Conservation (phyloP, 2,113 vertebrate species). For the Notiomystis cincta region DNA sequence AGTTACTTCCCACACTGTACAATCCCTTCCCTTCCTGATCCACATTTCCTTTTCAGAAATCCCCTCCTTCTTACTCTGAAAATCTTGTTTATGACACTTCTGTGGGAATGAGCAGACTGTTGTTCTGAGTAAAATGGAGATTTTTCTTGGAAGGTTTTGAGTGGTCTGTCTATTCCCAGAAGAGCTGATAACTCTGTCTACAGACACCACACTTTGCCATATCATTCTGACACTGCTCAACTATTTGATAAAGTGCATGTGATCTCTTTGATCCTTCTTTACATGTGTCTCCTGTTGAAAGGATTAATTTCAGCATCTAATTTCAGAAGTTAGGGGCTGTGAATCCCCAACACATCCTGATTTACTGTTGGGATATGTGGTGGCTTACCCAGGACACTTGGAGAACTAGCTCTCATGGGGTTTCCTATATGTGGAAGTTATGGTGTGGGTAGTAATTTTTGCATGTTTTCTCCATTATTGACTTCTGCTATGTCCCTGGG, state of each 20-base stretch:
- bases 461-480: not conserved
- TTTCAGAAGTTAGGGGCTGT: not conserved
- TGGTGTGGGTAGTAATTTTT: not conserved
- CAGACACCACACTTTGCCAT: not conserved
- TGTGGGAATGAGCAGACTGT: not conserved
- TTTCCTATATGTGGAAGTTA: not conserved
- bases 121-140: not conserved
- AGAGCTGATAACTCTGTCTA: not conserved
- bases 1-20: not conserved
- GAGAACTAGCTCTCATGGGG: not conserved
- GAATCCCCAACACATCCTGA: not conserved
- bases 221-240: not conserved
- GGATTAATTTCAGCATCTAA: not conserved
- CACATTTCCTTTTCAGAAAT: not conserved
- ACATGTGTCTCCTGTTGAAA: not conserved
- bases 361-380: not conserved
- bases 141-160: not conserved
- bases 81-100: not conserved
- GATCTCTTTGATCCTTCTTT: not conserved
- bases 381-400: not conserved
- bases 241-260: not conserved
- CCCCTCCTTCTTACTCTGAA: not conserved
- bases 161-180: not conserved
- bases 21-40: not conserved
- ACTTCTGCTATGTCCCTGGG: not conserved